phyloP scores from a whole-genome alignment of 2,113 vertebrate species.

The Craseonycteris thonglongyai region DNA sequence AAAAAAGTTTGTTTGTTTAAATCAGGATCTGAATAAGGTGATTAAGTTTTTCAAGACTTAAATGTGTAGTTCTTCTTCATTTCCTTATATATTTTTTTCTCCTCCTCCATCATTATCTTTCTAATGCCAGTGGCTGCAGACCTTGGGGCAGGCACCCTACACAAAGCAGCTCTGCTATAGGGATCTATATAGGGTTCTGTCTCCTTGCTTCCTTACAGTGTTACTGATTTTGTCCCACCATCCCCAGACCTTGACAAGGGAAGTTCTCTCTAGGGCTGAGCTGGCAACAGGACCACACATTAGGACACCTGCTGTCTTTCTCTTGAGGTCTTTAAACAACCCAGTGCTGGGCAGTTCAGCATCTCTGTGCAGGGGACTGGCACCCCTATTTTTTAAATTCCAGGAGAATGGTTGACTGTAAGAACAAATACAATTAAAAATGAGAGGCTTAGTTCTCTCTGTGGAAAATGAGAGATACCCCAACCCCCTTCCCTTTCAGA shows the following conservation, averaged over 20 bases:
- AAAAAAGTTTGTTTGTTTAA: not conserved
- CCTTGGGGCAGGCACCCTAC: too few species aligned
- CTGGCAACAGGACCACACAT: not conserved
- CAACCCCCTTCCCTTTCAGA: not conserved
- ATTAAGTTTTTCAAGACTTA: not conserved
- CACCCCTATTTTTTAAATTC: not conserved
- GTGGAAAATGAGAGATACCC: not conserved
- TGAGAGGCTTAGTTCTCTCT: not conserved
- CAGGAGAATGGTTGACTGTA: not conserved
- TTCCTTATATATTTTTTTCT: not conserved
- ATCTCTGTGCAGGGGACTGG: not conserved
- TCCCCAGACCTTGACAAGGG: not conserved
- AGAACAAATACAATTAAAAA: not conserved
- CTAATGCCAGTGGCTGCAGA: too few species aligned
- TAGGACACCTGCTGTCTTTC: not conserved
- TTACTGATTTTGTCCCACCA: not conserved
- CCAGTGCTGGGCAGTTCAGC: not conserved
- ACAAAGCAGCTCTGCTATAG: not conserved
- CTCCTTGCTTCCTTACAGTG: not conserved
- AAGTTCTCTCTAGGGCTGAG: not conserved
- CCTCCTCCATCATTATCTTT: not conserved
- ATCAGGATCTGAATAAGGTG: not conserved
- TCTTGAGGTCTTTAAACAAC: not conserved
- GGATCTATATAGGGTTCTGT: not conserved
- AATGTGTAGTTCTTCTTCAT: not conserved